Evolutionary conservation across 2,113 vertebrate genomes (phyloP).

Genomic region (Falco punctatus): DNA sequence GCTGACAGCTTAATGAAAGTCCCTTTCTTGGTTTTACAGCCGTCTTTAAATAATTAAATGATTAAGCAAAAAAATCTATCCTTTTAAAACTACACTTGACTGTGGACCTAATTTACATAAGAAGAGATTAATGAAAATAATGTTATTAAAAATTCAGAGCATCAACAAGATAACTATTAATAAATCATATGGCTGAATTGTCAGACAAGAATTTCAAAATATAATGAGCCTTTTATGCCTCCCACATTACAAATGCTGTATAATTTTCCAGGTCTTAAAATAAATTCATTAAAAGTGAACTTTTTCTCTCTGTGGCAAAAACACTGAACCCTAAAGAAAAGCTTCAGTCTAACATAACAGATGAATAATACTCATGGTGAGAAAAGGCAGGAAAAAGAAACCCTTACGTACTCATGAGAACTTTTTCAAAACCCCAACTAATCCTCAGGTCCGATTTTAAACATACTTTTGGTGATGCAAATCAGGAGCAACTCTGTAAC

Average conservation of each 20-base stretch:
- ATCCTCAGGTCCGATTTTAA: slow-evolving; percentile 39
- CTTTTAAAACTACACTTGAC: slow-evolving; percentile 71
- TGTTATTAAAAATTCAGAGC: slow-evolving; percentile 76
- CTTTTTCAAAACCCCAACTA: slow-evolving; percentile 31
- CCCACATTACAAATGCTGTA: slow-evolving; percentile 66
- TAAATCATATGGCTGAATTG: slow-evolving; percentile 76
- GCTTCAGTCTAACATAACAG: slow-evolving; percentile 40
- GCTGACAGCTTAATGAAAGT: slow-evolving; percentile 71
- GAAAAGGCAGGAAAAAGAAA: slow-evolving; percentile 28
- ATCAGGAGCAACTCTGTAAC: slow-evolving; percentile 23
- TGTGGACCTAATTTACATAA: slow-evolving; percentile 71
- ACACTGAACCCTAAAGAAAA: slow-evolving; percentile 52
- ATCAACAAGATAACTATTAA: slow-evolving; percentile 76
- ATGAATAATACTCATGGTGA: slow-evolving; percentile 19
- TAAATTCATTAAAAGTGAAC: slow-evolving; percentile 67
- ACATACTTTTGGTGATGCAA: slow-evolving; percentile 42
- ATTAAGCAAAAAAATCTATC: slow-evolving; percentile 68
- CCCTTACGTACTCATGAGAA: neutral
- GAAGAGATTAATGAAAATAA: slow-evolving; percentile 75
- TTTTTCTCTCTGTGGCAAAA: slow-evolving; percentile 65
- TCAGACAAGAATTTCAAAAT: slow-evolving; percentile 75
- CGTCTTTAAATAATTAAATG: slow-evolving; percentile 71
- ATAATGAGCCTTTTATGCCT: slow-evolving; percentile 72
- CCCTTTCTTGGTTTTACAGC: slow-evolving; percentile 65
- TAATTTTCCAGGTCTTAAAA: slow-evolving; percentile 63